Evolutionary conservation across 2,113 vertebrate species (phyloP).

Genomic region (Mugil cephalus): DNA sequence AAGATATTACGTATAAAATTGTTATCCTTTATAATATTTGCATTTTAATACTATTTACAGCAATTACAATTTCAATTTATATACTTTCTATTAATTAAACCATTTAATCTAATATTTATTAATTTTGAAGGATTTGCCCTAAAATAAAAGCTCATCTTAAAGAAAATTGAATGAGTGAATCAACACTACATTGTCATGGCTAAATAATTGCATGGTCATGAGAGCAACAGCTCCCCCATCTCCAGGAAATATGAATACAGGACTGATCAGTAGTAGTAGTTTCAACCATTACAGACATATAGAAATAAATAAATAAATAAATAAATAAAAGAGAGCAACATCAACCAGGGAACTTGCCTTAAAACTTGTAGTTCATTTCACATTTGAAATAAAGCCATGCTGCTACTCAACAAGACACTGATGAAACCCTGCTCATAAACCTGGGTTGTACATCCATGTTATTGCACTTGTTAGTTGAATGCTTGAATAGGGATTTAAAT

Average conservation of each 20-base stretch:
- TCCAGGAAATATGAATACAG: background rate
- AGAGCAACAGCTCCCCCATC: background rate
- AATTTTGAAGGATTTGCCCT: constrained; percentile 1
- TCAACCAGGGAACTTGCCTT: background rate
- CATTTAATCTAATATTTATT: too few species aligned
- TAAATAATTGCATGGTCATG: too few species aligned
- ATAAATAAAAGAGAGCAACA: background rate
- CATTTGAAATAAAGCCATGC: background rate
- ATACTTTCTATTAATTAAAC: too few species aligned
- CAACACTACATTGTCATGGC: background rate
- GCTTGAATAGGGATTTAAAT: background rate
- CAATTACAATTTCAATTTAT: background rate
- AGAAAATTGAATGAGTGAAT: too few species aligned
- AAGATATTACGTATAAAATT: background rate
- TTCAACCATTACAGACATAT: background rate
- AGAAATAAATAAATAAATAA: too few species aligned
- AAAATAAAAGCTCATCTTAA: too few species aligned
- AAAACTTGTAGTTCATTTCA: background rate
- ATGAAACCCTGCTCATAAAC: too few species aligned
- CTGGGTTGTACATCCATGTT: background rate
- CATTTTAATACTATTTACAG: background rate
- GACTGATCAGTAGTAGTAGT: background rate
- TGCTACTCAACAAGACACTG: background rate
- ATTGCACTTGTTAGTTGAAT: background rate
- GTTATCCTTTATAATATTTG: background rate